Evolutionary conservation across 2,888 invertebrate species (phyloP), one percentile per base, ranked within the genome.

Genomic region (Nebria salina): DNA sequence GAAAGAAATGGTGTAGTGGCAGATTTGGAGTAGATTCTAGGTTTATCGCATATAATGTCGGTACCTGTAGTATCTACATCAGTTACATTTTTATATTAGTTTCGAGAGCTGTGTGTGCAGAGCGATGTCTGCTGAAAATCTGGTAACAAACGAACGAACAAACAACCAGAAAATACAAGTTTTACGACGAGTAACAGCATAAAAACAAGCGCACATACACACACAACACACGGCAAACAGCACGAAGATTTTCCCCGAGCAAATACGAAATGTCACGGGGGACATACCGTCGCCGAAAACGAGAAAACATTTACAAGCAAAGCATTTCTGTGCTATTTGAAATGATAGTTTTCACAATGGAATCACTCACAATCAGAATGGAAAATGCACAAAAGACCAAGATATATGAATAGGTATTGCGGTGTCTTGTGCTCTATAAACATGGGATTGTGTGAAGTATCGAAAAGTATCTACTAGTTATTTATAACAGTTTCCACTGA

Each of bases 361-460:
- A 54, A 54, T 54, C 54, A 54, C 54, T 54, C 54, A 54, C 54
- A 54, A 54, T 54, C 54, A 54, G 54, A 54, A 54, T 54, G 54
- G 2, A 54, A 54, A 54, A 54, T 8, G 0, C 54, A 54, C 11
- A 13, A 11, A 54, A 54, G 13, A 0, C 54, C 4, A 54, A 3
- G 54, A 54, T 34, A 34, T 34, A 34, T 34, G 34, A 34, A 34
- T 34, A 34, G 4, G 34, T 34, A 34, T 34, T 5, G 5, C 34
- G 2, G 34, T 34, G 34, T 34, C 34, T 34, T 34, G 34, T 34
- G 34, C 5, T 5, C 34, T 34, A 34, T 34, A 34, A 34, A 34
- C 34, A 34, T 34, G 34, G 34, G 34, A 34, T 34, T 34, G 5
- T 34, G 34, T 5, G 34, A 34, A 5, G 34, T 34, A 34, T 4